Conservation (phyloP, 2,797 vertebrate species). For the Lycodopsis pacificus region DNA sequence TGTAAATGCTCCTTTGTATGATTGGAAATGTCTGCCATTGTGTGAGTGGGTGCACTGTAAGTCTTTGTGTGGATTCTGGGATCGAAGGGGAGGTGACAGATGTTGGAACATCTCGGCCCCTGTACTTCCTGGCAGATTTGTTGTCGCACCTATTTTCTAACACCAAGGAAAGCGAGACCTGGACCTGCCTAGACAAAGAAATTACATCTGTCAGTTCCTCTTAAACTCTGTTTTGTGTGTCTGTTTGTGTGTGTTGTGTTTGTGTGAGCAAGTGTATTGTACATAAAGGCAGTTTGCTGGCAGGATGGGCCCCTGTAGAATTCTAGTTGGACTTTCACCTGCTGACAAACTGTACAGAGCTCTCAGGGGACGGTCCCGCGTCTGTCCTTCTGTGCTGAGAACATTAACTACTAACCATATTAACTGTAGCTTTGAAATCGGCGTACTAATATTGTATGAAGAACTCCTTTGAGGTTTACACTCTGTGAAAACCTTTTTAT, state of each 20-base stretch:
- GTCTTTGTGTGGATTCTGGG: background rate
- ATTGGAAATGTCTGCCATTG: background rate
- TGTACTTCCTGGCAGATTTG: constrained; percentile 37
- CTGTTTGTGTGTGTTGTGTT: background rate
- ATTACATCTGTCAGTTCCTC: constrained; percentile 37
- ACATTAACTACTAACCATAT: constrained; percentile 76
- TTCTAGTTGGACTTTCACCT: constrained; percentile 63
- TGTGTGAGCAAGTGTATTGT: constrained; percentile 19
- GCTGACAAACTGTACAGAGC: constrained; percentile 63
- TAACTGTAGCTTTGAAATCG: constrained; percentile 76
- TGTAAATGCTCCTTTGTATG: constrained; percentile 21
- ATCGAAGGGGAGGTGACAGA: constrained; percentile 37
- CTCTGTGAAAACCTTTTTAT: constrained; percentile 69
- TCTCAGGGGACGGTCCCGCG: constrained; percentile 40
- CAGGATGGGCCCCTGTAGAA: constrained; percentile 50
- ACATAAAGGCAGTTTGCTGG: constrained; percentile 37
- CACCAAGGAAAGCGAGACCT: constrained; percentile 28
- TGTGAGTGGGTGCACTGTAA: background rate
- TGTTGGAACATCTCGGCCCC: constrained; percentile 22
- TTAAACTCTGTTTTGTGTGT: background rate
- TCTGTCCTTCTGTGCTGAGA: constrained; percentile 49
- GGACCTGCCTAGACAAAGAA: constrained; percentile 17
- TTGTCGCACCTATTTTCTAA: constrained; percentile 35
- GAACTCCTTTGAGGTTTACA: constrained; percentile 73
- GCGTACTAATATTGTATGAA: constrained; percentile 77